phyloP scores from a whole-genome alignment of 2,888 invertebrate genomes.

The Eupithecia insigniata region DNA sequence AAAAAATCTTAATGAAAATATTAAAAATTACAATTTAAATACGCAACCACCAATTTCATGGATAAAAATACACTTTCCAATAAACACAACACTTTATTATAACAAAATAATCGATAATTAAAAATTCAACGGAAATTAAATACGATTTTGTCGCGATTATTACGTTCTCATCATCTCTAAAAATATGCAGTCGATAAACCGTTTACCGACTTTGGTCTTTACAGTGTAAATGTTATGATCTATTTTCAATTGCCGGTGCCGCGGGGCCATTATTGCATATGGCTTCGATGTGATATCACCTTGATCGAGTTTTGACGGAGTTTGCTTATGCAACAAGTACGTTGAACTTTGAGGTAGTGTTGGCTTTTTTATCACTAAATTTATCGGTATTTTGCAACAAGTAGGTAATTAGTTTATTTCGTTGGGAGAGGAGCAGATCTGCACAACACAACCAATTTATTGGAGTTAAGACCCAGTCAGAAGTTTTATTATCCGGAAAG shows the following conservation, averaged over 20 bases:
- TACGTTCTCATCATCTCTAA: constrained; percentile 10
- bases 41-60: constrained; percentile 1
- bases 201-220: constrained; percentile 15
- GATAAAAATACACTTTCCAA: constrained; percentile 23
- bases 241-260: constrained; percentile 30
- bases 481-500: not conserved
- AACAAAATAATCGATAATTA: constrained; percentile 22
- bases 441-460: not conserved
- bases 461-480: not conserved
- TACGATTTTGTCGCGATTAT: constrained; percentile 29
- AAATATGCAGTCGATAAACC: not conserved
- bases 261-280: constrained; percentile 32
- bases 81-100: constrained; percentile 35
- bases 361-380: constrained; percentile 21
- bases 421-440: not conserved
- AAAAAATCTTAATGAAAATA: constrained; percentile 13
- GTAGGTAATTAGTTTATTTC: not conserved
- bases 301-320: constrained; percentile 76
- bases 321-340: constrained; percentile 73
- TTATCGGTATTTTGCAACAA: constrained; percentile 22
- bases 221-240: constrained; percentile 25
- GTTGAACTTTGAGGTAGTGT: constrained; percentile 57
- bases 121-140: constrained; percentile 26
- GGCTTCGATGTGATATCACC: constrained; percentile 64
- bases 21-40: constrained; percentile 18